Conservation (phyloP, 2,113 vertebrate species). For the Turdus rufiventris region DNA sequence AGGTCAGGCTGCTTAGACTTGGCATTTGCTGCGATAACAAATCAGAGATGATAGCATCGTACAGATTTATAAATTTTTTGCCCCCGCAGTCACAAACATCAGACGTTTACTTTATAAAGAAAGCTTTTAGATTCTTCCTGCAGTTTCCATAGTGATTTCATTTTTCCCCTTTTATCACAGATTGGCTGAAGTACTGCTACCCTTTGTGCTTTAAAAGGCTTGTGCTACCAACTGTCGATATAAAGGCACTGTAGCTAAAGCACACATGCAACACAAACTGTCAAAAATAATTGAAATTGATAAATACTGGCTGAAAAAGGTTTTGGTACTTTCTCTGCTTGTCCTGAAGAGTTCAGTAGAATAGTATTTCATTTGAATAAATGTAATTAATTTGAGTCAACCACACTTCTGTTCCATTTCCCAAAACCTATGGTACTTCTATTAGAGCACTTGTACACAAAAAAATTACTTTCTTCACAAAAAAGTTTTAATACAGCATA, state of each 20-base stretch:
- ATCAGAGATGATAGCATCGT: slow-evolving; percentile 78
- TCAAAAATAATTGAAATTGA: slow-evolving; percentile 74
- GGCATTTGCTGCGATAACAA: slow-evolving; percentile 75
- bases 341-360: slow-evolving; percentile 26
- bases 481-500: slow-evolving; percentile 62
- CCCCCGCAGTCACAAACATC: slow-evolving; percentile 79
- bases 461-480: slow-evolving; percentile 54
- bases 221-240: slow-evolving; percentile 76
- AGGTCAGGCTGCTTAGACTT: slow-evolving; percentile 74
- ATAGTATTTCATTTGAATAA: slow-evolving; percentile 64
- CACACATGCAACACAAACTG: slow-evolving; percentile 59
- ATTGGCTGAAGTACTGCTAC: slow-evolving; percentile 80
- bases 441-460: slow-evolving; percentile 44
- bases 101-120: slow-evolving; percentile 83
- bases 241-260: slow-evolving; percentile 70
- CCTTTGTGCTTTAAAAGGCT: slow-evolving; percentile 80
- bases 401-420: slow-evolving; percentile 35
- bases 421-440: slow-evolving; percentile 35
- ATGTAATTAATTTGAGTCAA: slow-evolving; percentile 66
- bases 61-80: slow-evolving; percentile 82
- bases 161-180: slow-evolving; percentile 81
- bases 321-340: slow-evolving; percentile 39
- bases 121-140: slow-evolving; percentile 82
- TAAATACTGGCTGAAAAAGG: slow-evolving; percentile 43
- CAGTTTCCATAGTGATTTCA: slow-evolving; percentile 87